phyloP scores from a whole-genome alignment of 1,140 invertebrate species.

The Batillaria attramentaria region DNA sequence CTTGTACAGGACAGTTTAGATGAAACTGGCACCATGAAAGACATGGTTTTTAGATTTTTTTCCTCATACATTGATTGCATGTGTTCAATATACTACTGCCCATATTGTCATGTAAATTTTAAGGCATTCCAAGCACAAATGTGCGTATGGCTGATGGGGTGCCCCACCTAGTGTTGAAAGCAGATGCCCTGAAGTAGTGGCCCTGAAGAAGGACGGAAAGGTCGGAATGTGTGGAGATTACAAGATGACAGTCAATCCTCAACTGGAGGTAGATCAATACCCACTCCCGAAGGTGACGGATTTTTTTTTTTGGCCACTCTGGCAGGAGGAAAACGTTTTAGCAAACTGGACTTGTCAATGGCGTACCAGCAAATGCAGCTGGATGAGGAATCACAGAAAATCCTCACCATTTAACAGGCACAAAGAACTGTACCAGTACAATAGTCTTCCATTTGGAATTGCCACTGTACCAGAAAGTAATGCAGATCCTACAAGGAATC shows the following conservation, averaged over 20 bases:
- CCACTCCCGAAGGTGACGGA: constrained; percentile 62
- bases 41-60: too few relatives aligned
- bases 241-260: constrained; percentile 65
- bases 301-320: constrained; percentile 53
- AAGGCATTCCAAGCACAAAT: too few relatives aligned
- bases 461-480: constrained; percentile 73
- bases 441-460: constrained; percentile 67
- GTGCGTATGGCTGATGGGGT: too few relatives aligned
- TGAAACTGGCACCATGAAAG: neutral
- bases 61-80: too few relatives aligned
- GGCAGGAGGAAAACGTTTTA: constrained; percentile 49
- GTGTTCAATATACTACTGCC: too few relatives aligned
- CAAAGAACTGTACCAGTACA: constrained; percentile 53
- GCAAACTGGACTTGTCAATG: constrained; percentile 57
- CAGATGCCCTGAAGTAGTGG: neutral
- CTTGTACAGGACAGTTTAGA: too few relatives aligned
- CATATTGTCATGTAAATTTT: too few relatives aligned
- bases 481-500: constrained; percentile 58
- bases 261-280: constrained; percentile 46
- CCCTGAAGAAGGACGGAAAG: constrained; percentile 8
- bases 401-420: constrained; percentile 49
- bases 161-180: neutral
- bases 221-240: constrained; percentile 68
- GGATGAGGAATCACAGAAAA: constrained; percentile 51
- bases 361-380: constrained; percentile 50